These are phyloP conservation scores for Theonella swinhoei DNA, from an alignment of 37 sponge, comb jelly and placozoan genomes.

Conservation along the genomic window DNA sequence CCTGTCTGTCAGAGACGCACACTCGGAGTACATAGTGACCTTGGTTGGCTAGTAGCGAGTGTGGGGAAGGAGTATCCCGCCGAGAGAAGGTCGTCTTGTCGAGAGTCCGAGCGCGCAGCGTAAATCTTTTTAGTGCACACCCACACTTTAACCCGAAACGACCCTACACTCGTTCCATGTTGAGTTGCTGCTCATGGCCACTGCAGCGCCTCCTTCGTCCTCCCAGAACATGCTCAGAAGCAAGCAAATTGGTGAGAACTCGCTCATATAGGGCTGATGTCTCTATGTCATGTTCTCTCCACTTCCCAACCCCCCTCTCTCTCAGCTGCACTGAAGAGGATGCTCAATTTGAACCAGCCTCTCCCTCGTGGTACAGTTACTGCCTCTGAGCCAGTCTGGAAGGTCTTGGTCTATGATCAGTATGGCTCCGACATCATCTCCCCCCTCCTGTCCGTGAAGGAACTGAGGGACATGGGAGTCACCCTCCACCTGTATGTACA, in stretches of 20 bases:
- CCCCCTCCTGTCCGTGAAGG: conserved; percentile 92
- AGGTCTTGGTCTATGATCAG: conserved; percentile 93
- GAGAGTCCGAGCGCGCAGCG: not conserved
- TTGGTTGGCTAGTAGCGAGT: not conserved
- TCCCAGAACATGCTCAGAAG: conserved; percentile 54
- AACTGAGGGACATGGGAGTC: conserved; percentile 87
- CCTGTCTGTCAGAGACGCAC: conserved; percentile 56
- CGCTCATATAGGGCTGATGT: not conserved
- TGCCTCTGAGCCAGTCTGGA: conserved; percentile 75
- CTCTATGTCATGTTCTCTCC: not conserved
- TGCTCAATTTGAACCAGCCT: conserved; percentile 76
- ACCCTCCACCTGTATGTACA: conserved; percentile 91
- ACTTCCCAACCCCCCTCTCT: not conserved
- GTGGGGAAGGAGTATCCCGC: too few species aligned
- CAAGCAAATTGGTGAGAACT: conserved; percentile 58
- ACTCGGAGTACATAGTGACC: conserved; percentile 70
- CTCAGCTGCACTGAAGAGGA: conserved; percentile 64
- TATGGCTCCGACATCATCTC: conserved; percentile 97
- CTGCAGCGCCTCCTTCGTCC: not conserved
- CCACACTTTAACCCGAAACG: not conserved
- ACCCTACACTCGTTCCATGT: too few species aligned
- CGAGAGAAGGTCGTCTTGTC: not conserved
- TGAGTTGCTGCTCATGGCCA: too few species aligned
- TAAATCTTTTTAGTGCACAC: not conserved
- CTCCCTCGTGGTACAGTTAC: conserved; percentile 19